phyloP scores from a whole-genome alignment of 2,797 vertebrate genomes.

The Liparis tanakae region DNA sequence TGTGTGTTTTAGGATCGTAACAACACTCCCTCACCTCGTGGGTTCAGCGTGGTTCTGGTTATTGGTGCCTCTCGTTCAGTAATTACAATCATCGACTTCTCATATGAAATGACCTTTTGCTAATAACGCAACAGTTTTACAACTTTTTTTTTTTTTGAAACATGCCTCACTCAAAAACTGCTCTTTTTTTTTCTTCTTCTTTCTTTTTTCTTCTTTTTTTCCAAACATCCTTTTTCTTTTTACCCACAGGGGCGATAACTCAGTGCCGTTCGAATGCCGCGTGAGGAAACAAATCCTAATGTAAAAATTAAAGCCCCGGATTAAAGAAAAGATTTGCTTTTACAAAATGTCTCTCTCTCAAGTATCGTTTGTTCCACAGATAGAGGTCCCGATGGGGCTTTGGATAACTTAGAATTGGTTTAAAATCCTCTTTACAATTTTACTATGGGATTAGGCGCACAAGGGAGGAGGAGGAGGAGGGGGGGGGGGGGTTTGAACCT shows the following conservation, averaged over 20 bases:
- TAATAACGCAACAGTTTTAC: slow-evolving; percentile 56
- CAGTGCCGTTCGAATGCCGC: slow-evolving; percentile 69
- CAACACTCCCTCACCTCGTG: slow-evolving; percentile 48
- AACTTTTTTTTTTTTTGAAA: slow-evolving; percentile 53
- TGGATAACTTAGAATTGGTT: slow-evolving; percentile 79
- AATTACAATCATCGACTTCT: slow-evolving; percentile 59
- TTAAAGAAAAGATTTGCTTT: slow-evolving; percentile 65
- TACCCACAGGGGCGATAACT: slow-evolving; percentile 48
- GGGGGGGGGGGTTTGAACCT: slow-evolving; percentile 40
- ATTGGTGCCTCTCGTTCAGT: slow-evolving; percentile 51
- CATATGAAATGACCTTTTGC: slow-evolving; percentile 60
- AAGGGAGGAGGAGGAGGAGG: background rate
- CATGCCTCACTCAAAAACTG: slow-evolving; percentile 41
- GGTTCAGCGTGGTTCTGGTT: slow-evolving; percentile 47
- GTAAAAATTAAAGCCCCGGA: slow-evolving; percentile 79
- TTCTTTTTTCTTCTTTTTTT: slow-evolving; percentile 8
- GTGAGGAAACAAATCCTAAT: slow-evolving; percentile 51
- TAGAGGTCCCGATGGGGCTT: slow-evolving; percentile 80
- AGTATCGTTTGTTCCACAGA: slow-evolving; percentile 82
- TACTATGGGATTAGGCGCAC: slow-evolving; percentile 55
- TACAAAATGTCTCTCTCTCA: slow-evolving; percentile 82
- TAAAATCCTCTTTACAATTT: slow-evolving; percentile 80
- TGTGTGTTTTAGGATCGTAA: slow-evolving; percentile 48
- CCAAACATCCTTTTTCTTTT: slow-evolving; percentile 15
- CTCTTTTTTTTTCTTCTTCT: background rate